phyloP scores from a whole-genome alignment of 2,113 vertebrate species.

The Pygoscelis antarcticus region DNA sequence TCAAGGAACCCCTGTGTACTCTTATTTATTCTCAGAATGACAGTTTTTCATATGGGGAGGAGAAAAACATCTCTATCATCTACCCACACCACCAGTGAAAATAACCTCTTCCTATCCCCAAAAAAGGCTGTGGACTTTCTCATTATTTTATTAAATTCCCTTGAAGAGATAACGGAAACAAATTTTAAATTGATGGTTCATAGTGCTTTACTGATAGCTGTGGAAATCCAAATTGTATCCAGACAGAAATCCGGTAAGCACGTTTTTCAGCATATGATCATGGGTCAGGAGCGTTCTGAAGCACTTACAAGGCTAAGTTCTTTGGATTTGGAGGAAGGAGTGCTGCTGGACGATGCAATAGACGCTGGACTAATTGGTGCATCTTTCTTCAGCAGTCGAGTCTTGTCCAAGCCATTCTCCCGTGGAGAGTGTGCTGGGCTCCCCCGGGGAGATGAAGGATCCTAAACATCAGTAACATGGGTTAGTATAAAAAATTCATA shows the following conservation, averaged over 20 bases:
- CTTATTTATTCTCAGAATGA: conserved; percentile 59
- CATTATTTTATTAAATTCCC: neutral
- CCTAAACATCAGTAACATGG: conserved; percentile 73
- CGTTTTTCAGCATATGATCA: neutral
- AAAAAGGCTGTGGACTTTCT: neutral
- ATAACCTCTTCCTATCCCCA: neutral
- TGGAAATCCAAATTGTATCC: neutral
- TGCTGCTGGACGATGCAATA: conserved; percentile 97
- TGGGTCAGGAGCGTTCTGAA: neutral
- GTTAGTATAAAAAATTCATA: neutral
- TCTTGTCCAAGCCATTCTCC: conserved; percentile 97
- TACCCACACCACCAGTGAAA: neutral
- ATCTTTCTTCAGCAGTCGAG: conserved; percentile 94
- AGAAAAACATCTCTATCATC: conserved; percentile 50
- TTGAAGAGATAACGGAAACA: neutral
- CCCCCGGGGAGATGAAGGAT: conserved; percentile 93
- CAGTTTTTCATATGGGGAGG: neutral
- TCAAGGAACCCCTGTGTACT: conserved; percentile 23
- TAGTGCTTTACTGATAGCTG: neutral
- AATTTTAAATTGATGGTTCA: neutral
- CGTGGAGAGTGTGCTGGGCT: conserved; percentile 95
- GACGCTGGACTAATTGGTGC: conserved; percentile 96
- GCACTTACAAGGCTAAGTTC: conserved; percentile 95
- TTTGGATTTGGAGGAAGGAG: conserved; percentile 98
- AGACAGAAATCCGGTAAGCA: neutral